Percentiles rank a stretch among this genome's conserved stretches.
phyloP scores from a whole-genome alignment of 2,113 vertebrate genomes.

The Oryzias celebensis region DNA sequence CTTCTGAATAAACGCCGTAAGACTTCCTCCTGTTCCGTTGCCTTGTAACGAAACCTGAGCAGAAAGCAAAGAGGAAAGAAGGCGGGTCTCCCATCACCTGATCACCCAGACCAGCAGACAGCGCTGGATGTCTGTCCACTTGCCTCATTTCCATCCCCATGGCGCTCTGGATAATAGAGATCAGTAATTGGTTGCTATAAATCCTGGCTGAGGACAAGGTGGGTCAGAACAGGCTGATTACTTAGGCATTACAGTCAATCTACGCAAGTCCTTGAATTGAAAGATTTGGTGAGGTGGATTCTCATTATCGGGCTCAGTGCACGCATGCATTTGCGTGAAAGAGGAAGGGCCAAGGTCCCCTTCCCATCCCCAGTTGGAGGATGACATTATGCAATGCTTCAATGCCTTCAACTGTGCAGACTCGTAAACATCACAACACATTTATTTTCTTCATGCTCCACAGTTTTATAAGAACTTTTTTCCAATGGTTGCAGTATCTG shows the following conservation, averaged over 20 bases:
- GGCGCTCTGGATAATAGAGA: slow-evolving; percentile 73
- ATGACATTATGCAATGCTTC: slow-evolving; percentile 55
- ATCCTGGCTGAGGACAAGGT: slow-evolving; percentile 76
- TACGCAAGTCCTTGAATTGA: slow-evolving; percentile 66
- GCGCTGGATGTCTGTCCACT: slow-evolving; percentile 46
- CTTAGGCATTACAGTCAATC: slow-evolving; percentile 78
- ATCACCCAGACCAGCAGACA: slow-evolving; percentile 50
- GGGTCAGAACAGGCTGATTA: slow-evolving; percentile 80
- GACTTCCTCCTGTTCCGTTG: slow-evolving; percentile 23
- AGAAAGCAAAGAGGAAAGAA: slow-evolving; percentile 22
- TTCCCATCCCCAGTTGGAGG: slow-evolving; percentile 22
- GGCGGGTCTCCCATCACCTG: slow-evolving; percentile 46
- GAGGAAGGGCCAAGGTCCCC: slow-evolving; percentile 69
- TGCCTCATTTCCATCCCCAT: slow-evolving; percentile 62
- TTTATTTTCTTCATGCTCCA: slow-evolving; percentile 57
- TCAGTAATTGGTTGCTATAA: slow-evolving; percentile 79
- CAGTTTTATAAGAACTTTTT: slow-evolving; percentile 57
- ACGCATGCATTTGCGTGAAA: slow-evolving; percentile 54
- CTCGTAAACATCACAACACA: slow-evolving; percentile 69
- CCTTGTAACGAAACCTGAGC: slow-evolving; percentile 41
- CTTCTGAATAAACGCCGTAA: slow-evolving; percentile 35
- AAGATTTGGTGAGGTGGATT: slow-evolving; percentile 66
- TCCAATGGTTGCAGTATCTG: slow-evolving; percentile 9
- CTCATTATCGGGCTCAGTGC: slow-evolving; percentile 66
- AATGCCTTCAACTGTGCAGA: slow-evolving; percentile 41